Evolutionary conservation across 2,113 vertebrate genomes (phyloP), one percentile per base, ranked within the genome.

Genomic region (Pachypanchax playfairii): DNA sequence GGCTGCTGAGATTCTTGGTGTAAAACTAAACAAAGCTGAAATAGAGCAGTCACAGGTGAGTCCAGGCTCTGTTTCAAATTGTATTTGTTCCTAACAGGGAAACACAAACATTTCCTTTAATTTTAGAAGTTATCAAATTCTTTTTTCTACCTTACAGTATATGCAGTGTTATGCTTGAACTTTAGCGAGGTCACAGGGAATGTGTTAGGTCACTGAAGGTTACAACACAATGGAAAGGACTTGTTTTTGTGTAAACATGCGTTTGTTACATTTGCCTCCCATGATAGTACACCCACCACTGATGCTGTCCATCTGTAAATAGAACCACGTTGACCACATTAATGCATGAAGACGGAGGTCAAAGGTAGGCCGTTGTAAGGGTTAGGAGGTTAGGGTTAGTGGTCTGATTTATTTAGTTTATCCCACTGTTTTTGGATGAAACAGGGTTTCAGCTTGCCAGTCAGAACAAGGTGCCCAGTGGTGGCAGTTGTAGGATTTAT

Each of bases 21-120:
- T 98, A 73, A 98, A 98, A 85, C 92, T 99, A 86, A 99, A 98
- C 91, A 99, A 95, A 93, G 96, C 97, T 78, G 97, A 99, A 90
- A 91, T 98, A 71, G 96, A 99, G 87, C 97, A 98, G 90, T 99
- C 96, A 56, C 97, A 98, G 96, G 97, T 98, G 87, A 94, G 89
- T 12, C 33, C 25, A 3, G 35, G 26, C 22, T 2, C n/a, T 26
- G 39, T 20, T 20, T 20, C 38, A 13, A 39, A 4, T 13, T 13
- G 4, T 13, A 21, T 54, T 47, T 33, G 25, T 10, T 31, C 54
- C 25, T 20, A 42, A 20, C 39, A 42, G 39, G n/a, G 35, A 14
- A 3, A n/a, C 15, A 35, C 8, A 35, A 12, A 54, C 31, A 18
- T 15, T n/a, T 26, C 35, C 56, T 43, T 43, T 43, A 5, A 5